Conservation (phyloP, 2,797 vertebrate genomes). For the Percopsis omiscomaycus region DNA sequence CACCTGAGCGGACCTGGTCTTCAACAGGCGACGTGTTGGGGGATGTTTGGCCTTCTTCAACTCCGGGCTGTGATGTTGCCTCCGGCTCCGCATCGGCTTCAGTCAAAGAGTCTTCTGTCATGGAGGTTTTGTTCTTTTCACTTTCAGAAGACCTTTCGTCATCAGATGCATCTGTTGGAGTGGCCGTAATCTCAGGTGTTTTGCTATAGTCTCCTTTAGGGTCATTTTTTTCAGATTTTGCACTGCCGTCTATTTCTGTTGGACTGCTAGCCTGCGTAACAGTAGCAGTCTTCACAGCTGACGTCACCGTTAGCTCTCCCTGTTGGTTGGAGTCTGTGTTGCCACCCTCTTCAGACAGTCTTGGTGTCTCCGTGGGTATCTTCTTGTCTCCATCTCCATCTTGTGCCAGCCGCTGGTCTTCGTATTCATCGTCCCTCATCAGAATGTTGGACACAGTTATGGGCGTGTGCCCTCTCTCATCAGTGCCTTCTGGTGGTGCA, state of each 20-base stretch:
- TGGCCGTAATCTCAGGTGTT: conserved; percentile 18
- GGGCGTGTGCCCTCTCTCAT: conserved; percentile 32
- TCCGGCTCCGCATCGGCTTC: conserved; percentile 29
- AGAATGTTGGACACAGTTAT: conserved; percentile 75
- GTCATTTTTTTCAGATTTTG: conserved; percentile 15
- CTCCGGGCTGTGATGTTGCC: conserved; percentile 33
- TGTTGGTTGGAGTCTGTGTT: conserved; percentile 18
- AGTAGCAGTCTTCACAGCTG: neutral
- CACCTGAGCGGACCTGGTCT: conserved; percentile 41
- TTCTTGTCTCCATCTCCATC: conserved; percentile 29
- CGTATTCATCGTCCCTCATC: conserved; percentile 51
- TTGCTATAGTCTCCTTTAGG: conserved; percentile 18
- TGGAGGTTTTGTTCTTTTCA: conserved; percentile 28
- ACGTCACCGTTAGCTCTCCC: conserved; percentile 19
- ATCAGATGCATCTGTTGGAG: conserved; percentile 19
- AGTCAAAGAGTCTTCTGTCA: conserved; percentile 51
- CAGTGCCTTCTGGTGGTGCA: conserved; percentile 30
- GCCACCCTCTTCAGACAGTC: conserved; percentile 14
- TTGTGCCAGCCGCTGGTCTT: conserved; percentile 27
- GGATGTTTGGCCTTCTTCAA: conserved; percentile 46
- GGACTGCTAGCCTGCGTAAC: conserved; percentile 3
- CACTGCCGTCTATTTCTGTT: neutral
- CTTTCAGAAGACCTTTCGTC: conserved; percentile 34
- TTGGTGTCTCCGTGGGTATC: conserved; percentile 11
- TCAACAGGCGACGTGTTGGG: conserved; percentile 54